A percentile compares a stretch with the other conserved stretches of the same genome.
Conservation (phyloP, 2,113 vertebrate genomes). For the Seriola quinqueradiata region DNA sequence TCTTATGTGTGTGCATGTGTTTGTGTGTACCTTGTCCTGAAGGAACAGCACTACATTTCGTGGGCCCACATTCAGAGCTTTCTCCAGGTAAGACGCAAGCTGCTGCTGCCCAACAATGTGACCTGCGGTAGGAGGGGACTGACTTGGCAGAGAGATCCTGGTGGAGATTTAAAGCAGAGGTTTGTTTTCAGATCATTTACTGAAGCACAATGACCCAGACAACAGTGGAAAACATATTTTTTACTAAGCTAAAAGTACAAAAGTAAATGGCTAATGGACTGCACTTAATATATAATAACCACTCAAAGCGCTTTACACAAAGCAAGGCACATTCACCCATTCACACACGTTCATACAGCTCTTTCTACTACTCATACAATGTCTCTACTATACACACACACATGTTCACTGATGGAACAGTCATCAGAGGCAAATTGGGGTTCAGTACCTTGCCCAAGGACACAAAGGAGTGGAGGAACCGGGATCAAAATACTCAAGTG, state of each 20-base stretch:
- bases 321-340: no score
- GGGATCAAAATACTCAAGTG: no score
- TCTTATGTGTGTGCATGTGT: not conserved
- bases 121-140: slow-evolving; percentile 81
- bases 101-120: slow-evolving; percentile 87
- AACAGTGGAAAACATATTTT: not conserved
- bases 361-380: no score
- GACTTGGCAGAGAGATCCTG: slow-evolving; percentile 58
- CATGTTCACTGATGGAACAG: no score
- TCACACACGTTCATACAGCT: no score
- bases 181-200: not conserved
- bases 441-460: no score
- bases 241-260: not conserved
- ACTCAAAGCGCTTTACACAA: no score
- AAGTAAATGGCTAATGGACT: no score
- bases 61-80: slow-evolving; percentile 83
- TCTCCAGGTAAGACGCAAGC: slow-evolving; percentile 85
- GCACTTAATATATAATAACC: no score
- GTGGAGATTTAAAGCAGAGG: not conserved
- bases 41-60: slow-evolving; percentile 90
- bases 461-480: no score
- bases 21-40: slow-evolving; percentile 88
- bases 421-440: no score
- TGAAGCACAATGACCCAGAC: not conserved
- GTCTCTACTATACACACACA: no score